Conservation (phyloP, 2,797 vertebrate genomes). For the Sebastes hubbsi region DNA sequence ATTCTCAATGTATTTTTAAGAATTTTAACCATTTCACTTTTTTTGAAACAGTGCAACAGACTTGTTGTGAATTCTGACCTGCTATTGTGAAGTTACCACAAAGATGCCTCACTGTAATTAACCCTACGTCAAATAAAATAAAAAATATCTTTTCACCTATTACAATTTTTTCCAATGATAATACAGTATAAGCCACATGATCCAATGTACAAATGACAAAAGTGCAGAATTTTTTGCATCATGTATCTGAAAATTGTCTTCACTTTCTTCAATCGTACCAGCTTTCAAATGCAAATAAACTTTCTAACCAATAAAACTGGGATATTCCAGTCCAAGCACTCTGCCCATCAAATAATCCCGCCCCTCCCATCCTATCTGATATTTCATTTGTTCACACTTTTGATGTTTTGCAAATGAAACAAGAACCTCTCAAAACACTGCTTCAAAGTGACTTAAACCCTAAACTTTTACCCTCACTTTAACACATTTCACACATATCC, state of each 20-base stretch:
- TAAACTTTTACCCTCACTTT: not conserved
- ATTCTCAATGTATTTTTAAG: not conserved
- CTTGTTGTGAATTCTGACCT: not conserved
- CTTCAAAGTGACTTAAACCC: not conserved
- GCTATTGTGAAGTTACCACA: not conserved
- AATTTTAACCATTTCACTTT: no score
- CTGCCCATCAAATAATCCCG: not conserved
- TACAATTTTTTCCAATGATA: not conserved
- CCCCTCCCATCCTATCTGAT: not conserved
- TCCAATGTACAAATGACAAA: not conserved
- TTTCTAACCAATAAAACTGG: not conserved
- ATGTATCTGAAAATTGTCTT: not conserved
- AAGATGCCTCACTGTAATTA: not conserved
- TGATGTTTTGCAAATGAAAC: not conserved
- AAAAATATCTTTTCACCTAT: not conserved
- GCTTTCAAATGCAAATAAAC: not conserved
- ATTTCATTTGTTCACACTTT: not conserved
- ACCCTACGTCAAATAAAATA: not conserved
- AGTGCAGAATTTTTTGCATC: not conserved
- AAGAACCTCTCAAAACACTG: not conserved
- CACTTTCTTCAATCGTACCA: not conserved
- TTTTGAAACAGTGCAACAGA: not conserved
- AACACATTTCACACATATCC: not conserved
- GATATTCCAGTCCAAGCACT: not conserved
- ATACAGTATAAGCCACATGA: not conserved